Evolutionary conservation across 2,113 vertebrate genomes (phyloP).

Genomic region (Oryzias celebensis): DNA sequence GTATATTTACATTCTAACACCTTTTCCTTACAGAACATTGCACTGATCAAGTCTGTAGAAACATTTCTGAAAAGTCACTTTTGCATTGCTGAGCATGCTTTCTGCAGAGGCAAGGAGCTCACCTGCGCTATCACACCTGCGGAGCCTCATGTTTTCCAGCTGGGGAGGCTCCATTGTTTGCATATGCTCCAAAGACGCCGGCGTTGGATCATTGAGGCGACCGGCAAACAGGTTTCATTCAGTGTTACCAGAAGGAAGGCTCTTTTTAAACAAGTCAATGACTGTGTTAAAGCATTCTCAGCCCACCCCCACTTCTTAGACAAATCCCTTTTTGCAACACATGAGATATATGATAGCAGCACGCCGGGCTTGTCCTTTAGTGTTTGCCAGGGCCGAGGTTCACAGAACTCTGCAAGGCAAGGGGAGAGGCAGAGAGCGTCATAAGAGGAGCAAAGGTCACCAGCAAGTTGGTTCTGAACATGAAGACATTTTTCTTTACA

Average conservation of each 20-base stretch:
- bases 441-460: constrained; percentile 61
- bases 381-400: constrained; percentile 68
- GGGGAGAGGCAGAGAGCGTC: constrained; percentile 10
- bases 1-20: background rate
- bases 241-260: constrained; percentile 10
- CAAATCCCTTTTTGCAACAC: constrained; percentile 27
- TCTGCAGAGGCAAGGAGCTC: constrained; percentile 35
- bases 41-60: background rate
- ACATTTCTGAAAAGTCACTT: background rate
- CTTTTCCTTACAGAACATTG: no score
- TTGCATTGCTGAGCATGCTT: constrained; percentile 1
- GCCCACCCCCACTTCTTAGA: constrained; percentile 6
- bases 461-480: constrained; percentile 15
- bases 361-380: constrained; percentile 69
- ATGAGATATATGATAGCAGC: constrained; percentile 72
- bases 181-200: constrained; percentile 7
- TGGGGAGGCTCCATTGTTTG: constrained; percentile 58
- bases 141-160: constrained; percentile 42
- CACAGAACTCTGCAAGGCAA: constrained; percentile 47
- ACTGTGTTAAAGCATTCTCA: constrained; percentile 34
- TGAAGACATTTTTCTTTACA: constrained; percentile 1
- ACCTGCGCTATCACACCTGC: constrained; percentile 72
- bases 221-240: constrained; percentile 11
- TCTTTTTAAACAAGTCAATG: constrained; percentile 59
- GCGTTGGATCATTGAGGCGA: constrained; percentile 15